Percentiles rank a stretch among this genome's conserved stretches.
Evolutionary conservation across 2,113 vertebrate genomes (phyloP).

Genomic region (Cettia cetti): DNA sequence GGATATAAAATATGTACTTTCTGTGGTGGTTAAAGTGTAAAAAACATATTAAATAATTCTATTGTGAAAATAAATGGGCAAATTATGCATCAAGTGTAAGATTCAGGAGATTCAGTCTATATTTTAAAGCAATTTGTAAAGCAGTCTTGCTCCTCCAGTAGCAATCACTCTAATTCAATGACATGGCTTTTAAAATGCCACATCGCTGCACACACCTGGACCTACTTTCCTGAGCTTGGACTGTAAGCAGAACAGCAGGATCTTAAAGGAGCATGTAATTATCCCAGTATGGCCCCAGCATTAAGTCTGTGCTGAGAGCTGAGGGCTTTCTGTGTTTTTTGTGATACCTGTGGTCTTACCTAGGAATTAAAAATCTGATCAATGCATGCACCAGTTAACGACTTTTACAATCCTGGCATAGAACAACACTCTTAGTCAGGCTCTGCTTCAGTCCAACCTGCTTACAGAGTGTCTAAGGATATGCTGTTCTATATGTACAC

Average conservation of each 20-base stretch:
- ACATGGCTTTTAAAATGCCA: not conserved
- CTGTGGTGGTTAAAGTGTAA: not conserved
- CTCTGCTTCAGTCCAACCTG: not conserved
- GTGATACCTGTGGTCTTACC: not conserved
- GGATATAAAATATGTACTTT: not conserved
- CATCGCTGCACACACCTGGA: not conserved
- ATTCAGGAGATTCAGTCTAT: not conserved
- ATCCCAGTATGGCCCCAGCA: not conserved
- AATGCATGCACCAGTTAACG: not conserved
- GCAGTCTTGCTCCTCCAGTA: not conserved
- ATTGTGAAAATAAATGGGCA: not conserved
- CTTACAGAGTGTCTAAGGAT: not conserved
- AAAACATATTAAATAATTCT: not conserved
- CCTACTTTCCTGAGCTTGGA: not conserved
- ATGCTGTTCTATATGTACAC: fast-evolving
- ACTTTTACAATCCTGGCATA: not conserved
- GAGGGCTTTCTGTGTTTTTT: not conserved
- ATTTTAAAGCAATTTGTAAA: not conserved
- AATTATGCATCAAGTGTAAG: not conserved
- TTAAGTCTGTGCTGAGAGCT: not conserved
- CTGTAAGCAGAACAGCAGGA: constrained; percentile 53
- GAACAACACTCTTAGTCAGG: not conserved
- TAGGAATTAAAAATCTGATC: not conserved
- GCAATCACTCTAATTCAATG: constrained; percentile 10
- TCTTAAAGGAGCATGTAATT: constrained; percentile 17